Conservation (phyloP, 2,113 vertebrate genomes). For the Silurus glanis region DNA sequence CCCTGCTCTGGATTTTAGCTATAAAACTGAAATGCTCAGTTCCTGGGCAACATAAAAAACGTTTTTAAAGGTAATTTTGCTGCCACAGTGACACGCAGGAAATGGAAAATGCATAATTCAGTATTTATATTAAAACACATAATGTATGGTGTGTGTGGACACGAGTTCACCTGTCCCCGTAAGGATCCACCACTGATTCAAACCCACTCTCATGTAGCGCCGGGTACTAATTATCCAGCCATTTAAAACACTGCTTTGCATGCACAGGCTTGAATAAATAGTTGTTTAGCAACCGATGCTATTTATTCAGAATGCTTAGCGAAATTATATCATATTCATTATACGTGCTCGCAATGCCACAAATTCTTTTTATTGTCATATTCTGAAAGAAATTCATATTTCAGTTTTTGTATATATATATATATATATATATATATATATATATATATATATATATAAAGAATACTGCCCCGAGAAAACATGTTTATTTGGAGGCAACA, state of each 20-base stretch:
- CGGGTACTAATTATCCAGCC: constrained; percentile 16
- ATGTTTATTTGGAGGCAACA: constrained; percentile 67
- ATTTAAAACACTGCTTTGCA: constrained; percentile 9
- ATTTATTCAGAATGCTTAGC: background rate
- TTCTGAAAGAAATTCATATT: constrained; percentile 55
- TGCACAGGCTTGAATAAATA: background rate
- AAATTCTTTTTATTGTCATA: constrained; percentile 40
- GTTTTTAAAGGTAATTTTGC: constrained; percentile 34
- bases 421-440: background rate
- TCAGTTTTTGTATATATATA: constrained; percentile 43
- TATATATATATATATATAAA: no score
- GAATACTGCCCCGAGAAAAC: constrained; percentile 66
- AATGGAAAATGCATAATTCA: constrained; percentile 55
- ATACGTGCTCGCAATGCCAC: background rate
- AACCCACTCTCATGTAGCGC: background rate
- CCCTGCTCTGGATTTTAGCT: constrained; percentile 2
- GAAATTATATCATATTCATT: constrained; percentile 20
- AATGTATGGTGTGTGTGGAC: constrained; percentile 37
- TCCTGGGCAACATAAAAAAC: constrained; percentile 29
- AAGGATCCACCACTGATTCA: constrained; percentile 20
- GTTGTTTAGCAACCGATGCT: background rate
- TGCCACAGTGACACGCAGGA: constrained; percentile 29
- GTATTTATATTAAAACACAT: constrained; percentile 45
- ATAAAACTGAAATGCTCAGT: constrained; percentile 4
- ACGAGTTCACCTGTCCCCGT: constrained; percentile 30